Base-by-base conservation (phyloP, 2,113 vertebrate species). In the Lagenorhynchus albirostris region DNA sequence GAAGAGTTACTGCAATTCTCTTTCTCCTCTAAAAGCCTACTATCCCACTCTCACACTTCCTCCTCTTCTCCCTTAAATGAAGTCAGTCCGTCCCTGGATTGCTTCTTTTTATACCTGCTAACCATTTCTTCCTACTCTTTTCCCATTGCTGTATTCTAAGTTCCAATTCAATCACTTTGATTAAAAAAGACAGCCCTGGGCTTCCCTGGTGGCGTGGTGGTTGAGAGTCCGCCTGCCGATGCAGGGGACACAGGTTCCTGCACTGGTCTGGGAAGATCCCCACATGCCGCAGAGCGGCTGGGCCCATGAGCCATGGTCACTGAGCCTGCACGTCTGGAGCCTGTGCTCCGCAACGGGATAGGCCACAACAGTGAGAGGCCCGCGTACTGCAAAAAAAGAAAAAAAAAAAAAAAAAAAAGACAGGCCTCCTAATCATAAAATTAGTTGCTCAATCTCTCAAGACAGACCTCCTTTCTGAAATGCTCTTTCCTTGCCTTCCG, bases 121-220 rank as follows among this genome's bases (percentile, higher is more conserved):
- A 73, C 55, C 55, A 79, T 23, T 65, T 58, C 70, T 89, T 81
- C 65, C 38, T 55, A 33, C 17, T 67, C 6, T 62, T 73, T 67
- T 21, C 63, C 23, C 18, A 76, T 76, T 26, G 76, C 0, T 93
- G 41, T 70, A 71, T 84, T 84, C 44, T 33, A 84, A 83, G 18
- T 63, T 92, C 44, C 26, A 94, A 65, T 62, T 91, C 44, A 83
- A n/a, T 85, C 55, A 68, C 29, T 88, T n/a, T 89, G 38, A 73
- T 74, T 26, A 18, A 47, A 82, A 85, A 89, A 91, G 71, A 74
- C 47, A 47, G 47, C 47, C 47, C 47, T 47, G 47, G 47, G 12
- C 12, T 50, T 50, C 47, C 47, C 47, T 50, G 47, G 47, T 50
- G 12, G 47, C 47, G 12, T 13, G 3, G 47, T 50, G 47, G 12